Evolutionary conservation across 2,797 vertebrate species (phyloP).

Genomic region (Acipenser oxyrinchus): DNA sequence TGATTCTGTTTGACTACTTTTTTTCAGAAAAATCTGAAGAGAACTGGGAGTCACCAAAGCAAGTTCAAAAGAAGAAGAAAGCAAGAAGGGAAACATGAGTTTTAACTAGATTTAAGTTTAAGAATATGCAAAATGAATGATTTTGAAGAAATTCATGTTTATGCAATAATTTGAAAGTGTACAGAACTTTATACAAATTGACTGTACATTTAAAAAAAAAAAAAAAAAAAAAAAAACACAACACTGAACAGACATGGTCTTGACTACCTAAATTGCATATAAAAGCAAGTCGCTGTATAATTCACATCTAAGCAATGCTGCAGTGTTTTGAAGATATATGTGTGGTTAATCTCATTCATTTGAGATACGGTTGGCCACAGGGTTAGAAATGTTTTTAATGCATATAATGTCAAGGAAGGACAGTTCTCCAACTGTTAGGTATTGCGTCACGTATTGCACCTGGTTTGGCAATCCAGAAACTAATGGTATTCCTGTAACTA

Average conservation of each 20-base stretch:
- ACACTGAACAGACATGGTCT: constrained; percentile 57
- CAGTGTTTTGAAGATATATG: constrained; percentile 17
- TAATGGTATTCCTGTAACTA: neutral
- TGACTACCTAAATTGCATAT: constrained; percentile 58
- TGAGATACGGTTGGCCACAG: constrained; percentile 39
- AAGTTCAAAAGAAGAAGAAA: constrained; percentile 96
- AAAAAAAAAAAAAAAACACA: constrained; percentile 28
- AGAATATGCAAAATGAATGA: constrained; percentile 84
- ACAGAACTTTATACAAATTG: constrained; percentile 73
- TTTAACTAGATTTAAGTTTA: constrained; percentile 44
- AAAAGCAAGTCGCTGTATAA: constrained; percentile 51
- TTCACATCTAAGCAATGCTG: constrained; percentile 54
- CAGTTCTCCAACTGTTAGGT: no score
- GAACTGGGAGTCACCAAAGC: constrained; percentile 81
- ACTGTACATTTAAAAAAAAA: constrained; percentile 38
- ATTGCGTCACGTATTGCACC: constrained; percentile 9
- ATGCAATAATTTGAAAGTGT: constrained; percentile 94
- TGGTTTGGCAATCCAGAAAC: neutral
- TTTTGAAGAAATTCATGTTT: constrained; percentile 83
- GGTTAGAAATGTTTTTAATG: constrained; percentile 31
- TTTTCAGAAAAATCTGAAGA: constrained; percentile 81
- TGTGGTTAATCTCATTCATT: neutral
- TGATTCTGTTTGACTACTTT: neutral
- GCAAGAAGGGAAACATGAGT: constrained; percentile 94
- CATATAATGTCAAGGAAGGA: no score